Conservation (phyloP, 2,113 vertebrate species). For the Ammodytes dubius region DNA sequence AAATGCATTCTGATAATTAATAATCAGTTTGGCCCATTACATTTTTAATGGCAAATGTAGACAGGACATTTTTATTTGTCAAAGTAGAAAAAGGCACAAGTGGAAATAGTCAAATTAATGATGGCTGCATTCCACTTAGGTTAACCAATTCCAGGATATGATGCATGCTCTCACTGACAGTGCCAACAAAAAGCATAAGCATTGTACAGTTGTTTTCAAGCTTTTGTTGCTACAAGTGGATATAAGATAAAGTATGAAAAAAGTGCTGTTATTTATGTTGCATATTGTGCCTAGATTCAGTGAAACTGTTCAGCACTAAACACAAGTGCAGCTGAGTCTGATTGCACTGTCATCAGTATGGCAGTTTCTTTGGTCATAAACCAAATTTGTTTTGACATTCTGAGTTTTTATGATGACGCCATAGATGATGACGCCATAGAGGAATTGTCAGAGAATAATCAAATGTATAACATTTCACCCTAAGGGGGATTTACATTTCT, state of each 20-base stretch:
- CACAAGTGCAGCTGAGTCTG: not conserved
- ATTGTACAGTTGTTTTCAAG: no score
- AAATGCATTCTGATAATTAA: not conserved
- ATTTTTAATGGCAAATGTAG: not conserved
- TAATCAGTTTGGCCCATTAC: not conserved
- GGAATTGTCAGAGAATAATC: not conserved
- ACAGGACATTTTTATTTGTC: not conserved
- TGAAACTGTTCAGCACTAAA: not conserved
- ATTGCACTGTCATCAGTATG: not conserved
- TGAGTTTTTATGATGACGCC: not conserved
- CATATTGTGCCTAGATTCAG: no score
- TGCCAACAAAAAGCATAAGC: no score
- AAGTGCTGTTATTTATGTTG: no score
- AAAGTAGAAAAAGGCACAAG: not conserved
- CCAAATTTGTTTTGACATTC: not conserved
- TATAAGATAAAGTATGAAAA: no score
- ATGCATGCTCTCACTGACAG: not conserved
- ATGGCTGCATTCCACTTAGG: not conserved
- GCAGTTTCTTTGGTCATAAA: not conserved
- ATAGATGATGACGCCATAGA: not conserved
- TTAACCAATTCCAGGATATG: not conserved
- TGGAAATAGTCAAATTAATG: not conserved
- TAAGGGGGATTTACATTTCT: no score
- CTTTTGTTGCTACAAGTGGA: no score
- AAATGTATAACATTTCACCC: not conserved